These are phyloP conservation scores for Synanthedon myopaeformis DNA, from an alignment of 2,888 invertebrate species.

Conservation along the genomic window DNA sequence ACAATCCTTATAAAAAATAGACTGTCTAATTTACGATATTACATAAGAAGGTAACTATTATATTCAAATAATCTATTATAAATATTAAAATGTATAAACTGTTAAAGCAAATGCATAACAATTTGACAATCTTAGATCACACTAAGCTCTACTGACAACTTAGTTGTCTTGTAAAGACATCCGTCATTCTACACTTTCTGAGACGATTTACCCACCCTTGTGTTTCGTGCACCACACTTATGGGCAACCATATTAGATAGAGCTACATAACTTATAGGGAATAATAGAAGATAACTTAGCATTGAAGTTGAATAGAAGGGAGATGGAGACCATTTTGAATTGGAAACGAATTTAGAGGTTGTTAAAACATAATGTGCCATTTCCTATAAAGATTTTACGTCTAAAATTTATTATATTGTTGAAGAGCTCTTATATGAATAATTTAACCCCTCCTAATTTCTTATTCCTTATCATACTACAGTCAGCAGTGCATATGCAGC, in stretches of 20 bases:
- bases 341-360: conserved; percentile 20
- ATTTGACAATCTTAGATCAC: conserved; percentile 27
- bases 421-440: too few species aligned
- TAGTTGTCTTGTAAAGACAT: conserved; percentile 61
- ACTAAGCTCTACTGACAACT: conserved; percentile 45
- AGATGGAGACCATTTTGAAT: conserved; percentile 12
- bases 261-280: conserved; percentile 8
- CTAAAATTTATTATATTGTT: background rate
- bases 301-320: background rate
- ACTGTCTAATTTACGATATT: too few species aligned
- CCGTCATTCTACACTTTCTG: conserved; percentile 52
- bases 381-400: conserved; percentile 40
- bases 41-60: too few species aligned
- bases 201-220: conserved; percentile 42
- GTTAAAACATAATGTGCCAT: conserved; percentile 44
- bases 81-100: too few species aligned
- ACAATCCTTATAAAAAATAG: too few species aligned
- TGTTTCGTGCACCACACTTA: conserved; percentile 33
- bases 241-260: conserved; percentile 19
- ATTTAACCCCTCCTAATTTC: too few species aligned
- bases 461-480: too few species aligned
- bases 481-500: too few species aligned
- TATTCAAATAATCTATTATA: too few species aligned
- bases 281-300: background rate
- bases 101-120: conserved; percentile 5